Conservation (phyloP, 2,113 vertebrate genomes). For the Phasianus colchicus region DNA sequence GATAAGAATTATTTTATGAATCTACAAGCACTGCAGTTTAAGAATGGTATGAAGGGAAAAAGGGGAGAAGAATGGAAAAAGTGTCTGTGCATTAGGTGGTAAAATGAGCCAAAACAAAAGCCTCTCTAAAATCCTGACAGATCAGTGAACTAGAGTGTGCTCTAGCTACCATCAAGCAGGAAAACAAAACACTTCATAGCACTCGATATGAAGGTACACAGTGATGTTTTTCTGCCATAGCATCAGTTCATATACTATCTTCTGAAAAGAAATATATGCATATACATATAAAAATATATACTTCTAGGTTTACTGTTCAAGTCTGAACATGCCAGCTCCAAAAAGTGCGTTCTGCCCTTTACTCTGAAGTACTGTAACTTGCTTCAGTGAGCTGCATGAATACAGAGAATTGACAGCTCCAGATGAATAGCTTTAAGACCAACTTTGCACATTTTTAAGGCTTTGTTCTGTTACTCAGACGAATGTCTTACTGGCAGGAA, state of each 20-base stretch:
- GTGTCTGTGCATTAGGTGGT: not conserved
- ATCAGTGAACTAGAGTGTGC: not conserved
- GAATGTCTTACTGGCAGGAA: not conserved
- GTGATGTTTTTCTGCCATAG: not conserved
- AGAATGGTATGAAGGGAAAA: rapidly evolving
- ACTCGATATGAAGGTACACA: not conserved
- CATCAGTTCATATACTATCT: not conserved
- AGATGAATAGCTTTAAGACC: not conserved
- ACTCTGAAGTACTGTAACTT: not conserved
- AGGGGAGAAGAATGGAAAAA: rapidly evolving
- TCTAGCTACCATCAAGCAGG: not conserved
- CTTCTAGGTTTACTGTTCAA: not conserved
- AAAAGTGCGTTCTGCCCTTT: not conserved
- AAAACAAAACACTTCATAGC: not conserved
- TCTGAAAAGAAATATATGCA: not conserved
- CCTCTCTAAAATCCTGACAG: not conserved
- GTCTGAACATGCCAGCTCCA: not conserved
- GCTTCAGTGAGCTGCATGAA: not conserved
- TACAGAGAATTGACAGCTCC: not conserved
- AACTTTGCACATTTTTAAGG: not conserved
- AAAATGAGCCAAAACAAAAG: not conserved
- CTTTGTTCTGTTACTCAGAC: not conserved
- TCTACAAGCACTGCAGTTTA: not conserved
- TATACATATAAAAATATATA: not conserved
- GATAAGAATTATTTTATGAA: not conserved